A percentile compares a stretch with the other conserved stretches of the same genome.
Evolutionary conservation across 2,888 invertebrate genomes (phyloP).

Genomic region (Tenthredo mesomela): DNA sequence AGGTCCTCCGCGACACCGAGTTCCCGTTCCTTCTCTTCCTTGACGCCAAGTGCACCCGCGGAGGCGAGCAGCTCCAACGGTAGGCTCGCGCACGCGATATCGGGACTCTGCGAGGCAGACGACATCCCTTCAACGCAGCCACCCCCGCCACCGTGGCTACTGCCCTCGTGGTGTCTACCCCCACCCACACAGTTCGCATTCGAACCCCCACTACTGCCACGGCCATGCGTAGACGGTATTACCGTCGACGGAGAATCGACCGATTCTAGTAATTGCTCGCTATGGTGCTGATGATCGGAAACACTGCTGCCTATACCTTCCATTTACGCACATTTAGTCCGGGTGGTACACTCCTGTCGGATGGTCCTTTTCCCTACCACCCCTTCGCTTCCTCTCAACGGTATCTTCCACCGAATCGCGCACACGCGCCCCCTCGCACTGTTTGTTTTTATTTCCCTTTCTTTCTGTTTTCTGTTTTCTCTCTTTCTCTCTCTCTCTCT

Average conservation of each 20-base stretch:
- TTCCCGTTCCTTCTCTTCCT: conserved; percentile 77
- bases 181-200: conserved; percentile 63
- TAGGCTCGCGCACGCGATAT: conserved; percentile 77
- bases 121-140: conserved; percentile 74
- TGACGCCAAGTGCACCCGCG: conserved; percentile 77
- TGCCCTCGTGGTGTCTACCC: conserved; percentile 52
- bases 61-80: conserved; percentile 77
- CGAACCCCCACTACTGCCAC: conserved; percentile 60
- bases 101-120: conserved; percentile 77
- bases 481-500: no score
- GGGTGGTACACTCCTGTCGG: conserved; percentile 66
- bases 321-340: conserved; percentile 77
- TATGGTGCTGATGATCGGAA: conserved; percentile 77
- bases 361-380: conserved; percentile 55
- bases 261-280: conserved; percentile 78
- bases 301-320: conserved; percentile 77
- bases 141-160: conserved; percentile 56
- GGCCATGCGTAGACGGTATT: conserved; percentile 74
- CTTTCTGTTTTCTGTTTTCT: background rate
- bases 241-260: conserved; percentile 78
- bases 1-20: conserved; percentile 75
- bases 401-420: conserved; percentile 28
- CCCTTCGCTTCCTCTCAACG: background rate
- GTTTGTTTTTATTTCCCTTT: conserved; percentile 28
- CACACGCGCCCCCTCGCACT: conserved; percentile 37